Percentiles rank a stretch among this genome's conserved stretches.
Evolutionary conservation across 2,113 vertebrate genomes (phyloP).

Genomic region (Labeo rohita): DNA sequence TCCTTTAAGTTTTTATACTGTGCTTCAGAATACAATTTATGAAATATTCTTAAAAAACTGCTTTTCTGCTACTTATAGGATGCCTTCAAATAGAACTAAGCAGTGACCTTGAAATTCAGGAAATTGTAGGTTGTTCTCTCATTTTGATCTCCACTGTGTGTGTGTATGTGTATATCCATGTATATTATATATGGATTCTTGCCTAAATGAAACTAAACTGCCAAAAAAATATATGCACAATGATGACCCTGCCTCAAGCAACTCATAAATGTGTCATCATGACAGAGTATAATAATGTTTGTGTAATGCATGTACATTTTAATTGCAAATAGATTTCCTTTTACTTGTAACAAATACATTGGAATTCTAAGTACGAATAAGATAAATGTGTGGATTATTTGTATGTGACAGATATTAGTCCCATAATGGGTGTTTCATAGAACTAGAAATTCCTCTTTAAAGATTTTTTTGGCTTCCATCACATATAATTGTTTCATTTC

Average conservation of each 20-base stretch:
- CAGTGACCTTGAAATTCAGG: no score
- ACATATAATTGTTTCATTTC: conserved; percentile 41
- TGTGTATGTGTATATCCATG: neutral
- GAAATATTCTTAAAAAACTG: no score
- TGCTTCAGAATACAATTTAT: no score
- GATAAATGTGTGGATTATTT: neutral
- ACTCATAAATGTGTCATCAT: conserved; percentile 2
- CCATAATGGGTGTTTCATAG: conserved; percentile 38
- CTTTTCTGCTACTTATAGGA: no score
- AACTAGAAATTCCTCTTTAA: conserved; percentile 26
- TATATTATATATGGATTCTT: neutral
- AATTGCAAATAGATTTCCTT: conserved; percentile 36
- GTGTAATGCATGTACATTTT: conserved; percentile 20
- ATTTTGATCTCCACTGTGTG: no score
- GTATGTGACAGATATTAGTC: conserved; percentile 49
- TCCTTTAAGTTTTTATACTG: no score
- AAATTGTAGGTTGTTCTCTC: no score
- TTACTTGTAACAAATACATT: neutral
- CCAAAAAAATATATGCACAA: neutral
- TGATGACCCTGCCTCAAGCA: neutral
- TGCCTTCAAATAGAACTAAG: no score
- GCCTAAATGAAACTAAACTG: neutral
- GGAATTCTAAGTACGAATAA: neutral
- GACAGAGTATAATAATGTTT: conserved; percentile 40
- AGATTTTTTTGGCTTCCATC: conserved; percentile 18